Conservation (phyloP, 2,797 vertebrate species). For the Helarctos malayanus region DNA sequence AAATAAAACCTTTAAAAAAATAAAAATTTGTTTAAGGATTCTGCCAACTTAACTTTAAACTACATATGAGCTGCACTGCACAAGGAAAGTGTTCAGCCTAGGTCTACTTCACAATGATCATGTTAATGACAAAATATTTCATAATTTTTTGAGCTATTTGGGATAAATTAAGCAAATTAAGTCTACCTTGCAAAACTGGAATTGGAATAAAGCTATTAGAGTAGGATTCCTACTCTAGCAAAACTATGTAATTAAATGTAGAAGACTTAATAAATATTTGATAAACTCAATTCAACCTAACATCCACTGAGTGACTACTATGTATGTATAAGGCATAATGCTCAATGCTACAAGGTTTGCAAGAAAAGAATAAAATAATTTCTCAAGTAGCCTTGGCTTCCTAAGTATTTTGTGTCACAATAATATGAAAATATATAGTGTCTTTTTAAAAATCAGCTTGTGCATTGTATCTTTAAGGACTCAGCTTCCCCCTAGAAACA, state of each 20-base stretch:
- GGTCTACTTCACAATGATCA: constrained; percentile 64
- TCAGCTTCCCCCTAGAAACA: background rate
- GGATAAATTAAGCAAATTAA: constrained; percentile 65
- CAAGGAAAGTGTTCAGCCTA: background rate
- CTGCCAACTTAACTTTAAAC: constrained; percentile 60
- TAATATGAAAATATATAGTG: background rate
- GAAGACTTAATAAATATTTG: constrained; percentile 55
- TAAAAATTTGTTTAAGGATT: constrained; percentile 59
- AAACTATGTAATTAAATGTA: constrained; percentile 28
- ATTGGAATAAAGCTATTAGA: constrained; percentile 42
- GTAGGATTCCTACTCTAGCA: constrained; percentile 1
- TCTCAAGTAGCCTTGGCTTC: background rate
- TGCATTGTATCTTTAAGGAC: background rate
- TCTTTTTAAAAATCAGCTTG: background rate
- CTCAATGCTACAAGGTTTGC: background rate
- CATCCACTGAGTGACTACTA: background rate
- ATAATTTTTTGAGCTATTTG: constrained; percentile 53
- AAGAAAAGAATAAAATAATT: background rate
- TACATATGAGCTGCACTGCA: background rate
- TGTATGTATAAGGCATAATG: background rate
- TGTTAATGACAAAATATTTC: constrained; percentile 33
- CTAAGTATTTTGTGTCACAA: constrained; percentile 36
- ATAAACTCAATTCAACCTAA: constrained; percentile 47
- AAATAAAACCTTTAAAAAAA: background rate
- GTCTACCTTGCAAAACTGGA: constrained; percentile 29